Evolutionary conservation across 2,113 vertebrate genomes (phyloP).

Genomic region (Hyaena hyaena): DNA sequence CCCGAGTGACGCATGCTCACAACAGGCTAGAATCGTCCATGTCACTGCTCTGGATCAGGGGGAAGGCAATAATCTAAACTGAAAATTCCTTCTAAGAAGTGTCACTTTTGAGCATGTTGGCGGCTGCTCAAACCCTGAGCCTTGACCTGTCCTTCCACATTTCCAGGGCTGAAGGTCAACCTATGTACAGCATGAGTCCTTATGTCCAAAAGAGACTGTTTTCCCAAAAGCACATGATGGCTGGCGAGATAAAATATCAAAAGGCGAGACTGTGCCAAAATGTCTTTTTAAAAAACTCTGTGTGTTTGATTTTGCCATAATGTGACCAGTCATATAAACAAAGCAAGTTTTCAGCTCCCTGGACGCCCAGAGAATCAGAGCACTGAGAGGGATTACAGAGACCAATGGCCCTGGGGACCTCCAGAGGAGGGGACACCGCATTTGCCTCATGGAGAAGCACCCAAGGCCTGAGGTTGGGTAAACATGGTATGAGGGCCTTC

Average conservation of each 20-base stretch:
- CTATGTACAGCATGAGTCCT: slow-evolving; percentile 28
- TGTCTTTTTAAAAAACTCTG: neutral
- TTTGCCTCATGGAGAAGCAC: neutral
- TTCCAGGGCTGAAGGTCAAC: slow-evolving; percentile 42
- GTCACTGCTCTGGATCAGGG: neutral
- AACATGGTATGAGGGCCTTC: no score
- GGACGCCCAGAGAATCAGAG: neutral
- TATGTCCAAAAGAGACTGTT: neutral
- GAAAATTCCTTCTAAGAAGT: neutral
- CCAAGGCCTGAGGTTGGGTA: neutral
- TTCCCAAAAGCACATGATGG: neutral
- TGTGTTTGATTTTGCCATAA: neutral
- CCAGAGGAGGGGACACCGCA: neutral
- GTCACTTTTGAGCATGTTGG: neutral
- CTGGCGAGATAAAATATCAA: neutral
- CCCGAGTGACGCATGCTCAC: neutral
- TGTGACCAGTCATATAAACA: neutral
- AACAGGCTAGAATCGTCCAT: neutral
- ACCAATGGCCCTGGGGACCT: neutral
- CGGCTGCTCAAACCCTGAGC: neutral
- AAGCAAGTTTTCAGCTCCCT: neutral
- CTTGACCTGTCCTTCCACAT: neutral
- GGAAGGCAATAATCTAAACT: neutral
- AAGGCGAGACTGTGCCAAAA: neutral
- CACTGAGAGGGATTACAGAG: accelerated